Conservation (phyloP, 2,113 vertebrate species). For the Acrocephalus arundinaceus region DNA sequence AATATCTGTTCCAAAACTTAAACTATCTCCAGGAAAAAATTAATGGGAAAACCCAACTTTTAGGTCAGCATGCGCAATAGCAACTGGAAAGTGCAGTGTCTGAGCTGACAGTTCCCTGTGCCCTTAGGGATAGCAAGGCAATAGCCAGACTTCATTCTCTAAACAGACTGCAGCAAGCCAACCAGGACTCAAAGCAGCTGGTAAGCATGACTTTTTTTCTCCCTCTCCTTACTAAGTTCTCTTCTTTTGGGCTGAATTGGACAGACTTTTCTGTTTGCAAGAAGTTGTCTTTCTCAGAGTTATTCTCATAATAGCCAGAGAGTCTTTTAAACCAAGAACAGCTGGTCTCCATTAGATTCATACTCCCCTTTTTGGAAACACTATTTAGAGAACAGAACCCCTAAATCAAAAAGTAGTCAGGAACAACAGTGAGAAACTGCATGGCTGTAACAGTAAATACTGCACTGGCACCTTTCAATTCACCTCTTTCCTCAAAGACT, state of each 20-base stretch:
- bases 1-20: background rate
- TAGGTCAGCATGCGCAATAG: conserved; percentile 37
- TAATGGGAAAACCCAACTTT: conserved; percentile 37
- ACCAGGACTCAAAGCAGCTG: conserved; percentile 44
- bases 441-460: background rate
- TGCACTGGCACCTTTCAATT: background rate
- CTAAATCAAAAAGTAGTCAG: background rate
- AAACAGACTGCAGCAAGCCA: conserved; percentile 52
- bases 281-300: background rate
- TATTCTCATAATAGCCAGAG: background rate
- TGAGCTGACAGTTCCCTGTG: conserved; percentile 54
- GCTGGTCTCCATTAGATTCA: background rate
- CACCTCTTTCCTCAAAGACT: background rate
- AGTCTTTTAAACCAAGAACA: conserved; percentile 23
- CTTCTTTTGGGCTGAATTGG: background rate
- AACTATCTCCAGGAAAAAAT: conserved; percentile 30
- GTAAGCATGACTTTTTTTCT: conserved; percentile 43
- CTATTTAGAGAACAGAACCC: conserved; percentile 13
- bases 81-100: conserved; percentile 41
- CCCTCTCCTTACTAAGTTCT: background rate
- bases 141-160: conserved; percentile 49
- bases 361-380: background rate
- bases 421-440: background rate
- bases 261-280: background rate
- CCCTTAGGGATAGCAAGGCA: conserved; percentile 28